Evolutionary conservation across 2,888 invertebrate genomes (phyloP), one percentile per base, ranked within the genome.

Genomic region (Malthinus seriepunctatus): DNA sequence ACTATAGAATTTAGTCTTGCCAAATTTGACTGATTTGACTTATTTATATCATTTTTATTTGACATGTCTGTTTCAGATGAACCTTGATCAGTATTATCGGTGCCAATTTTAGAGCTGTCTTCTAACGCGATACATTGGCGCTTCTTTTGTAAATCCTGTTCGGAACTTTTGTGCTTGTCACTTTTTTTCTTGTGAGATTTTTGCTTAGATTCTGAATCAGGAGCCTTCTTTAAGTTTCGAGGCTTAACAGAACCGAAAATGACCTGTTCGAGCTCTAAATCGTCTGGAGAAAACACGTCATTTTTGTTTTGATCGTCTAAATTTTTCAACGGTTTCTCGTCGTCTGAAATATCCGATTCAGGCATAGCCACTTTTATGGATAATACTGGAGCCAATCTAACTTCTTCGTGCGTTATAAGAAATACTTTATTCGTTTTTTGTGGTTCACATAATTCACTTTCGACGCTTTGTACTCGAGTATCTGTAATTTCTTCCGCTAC

Each of bases 371-470:
- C 81, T 82, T 87, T 82, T 78, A 88, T 71, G 76, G 84, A 80
- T 78, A 88, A 81, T 42, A 88, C 83, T 8, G 88, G 88, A 60
- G 85, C 85, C 71, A 86, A 78, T 76, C 84, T 84, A 66, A 86
- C 84, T 77, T 89, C 88, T 77, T 89, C 89, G 60, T 89, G 89
- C 4, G 88, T 88, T 63, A 89, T 89, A 39, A 89, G 77, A 56
- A 87, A 85, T 66, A 89, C 84, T 72, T 82, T 83, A 64, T 78
- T 77, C 4, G 71, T 74, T 63, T 62, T 58, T 53, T 49, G 64
- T 39, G 52, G 73, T 7, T 5, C 14, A 9, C 6, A 31, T 32
- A 12, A 11, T 37, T 2, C 9, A 39, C 11, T 31, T 39, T 39
- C 50, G 8, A 23, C 50, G 10, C 15, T 32, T 9, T 3, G 11